Evolutionary conservation across 1,140 invertebrate species (phyloP).

Genomic region (Zophobas atratus): DNA sequence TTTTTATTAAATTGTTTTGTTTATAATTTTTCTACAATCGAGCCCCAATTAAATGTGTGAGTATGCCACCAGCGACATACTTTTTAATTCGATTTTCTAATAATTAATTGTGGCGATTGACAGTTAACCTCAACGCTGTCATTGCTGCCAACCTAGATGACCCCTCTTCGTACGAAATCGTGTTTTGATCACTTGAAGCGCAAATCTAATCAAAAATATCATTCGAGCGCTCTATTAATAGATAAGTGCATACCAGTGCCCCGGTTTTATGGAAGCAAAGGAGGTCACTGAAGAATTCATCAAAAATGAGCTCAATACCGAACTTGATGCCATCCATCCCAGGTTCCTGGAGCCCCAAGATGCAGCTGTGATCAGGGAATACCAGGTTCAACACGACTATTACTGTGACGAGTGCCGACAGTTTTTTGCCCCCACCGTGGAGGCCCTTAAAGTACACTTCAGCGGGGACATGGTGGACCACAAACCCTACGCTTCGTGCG

Average conservation of each 20-base stretch:
- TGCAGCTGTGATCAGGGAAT: slow-evolving; percentile 52
- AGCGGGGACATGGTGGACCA: slow-evolving; percentile 56
- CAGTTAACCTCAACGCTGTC: too few relatives aligned
- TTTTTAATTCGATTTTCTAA: too few relatives aligned
- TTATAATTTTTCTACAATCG: too few relatives aligned
- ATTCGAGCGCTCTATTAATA: slow-evolving; percentile 1
- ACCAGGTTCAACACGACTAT: slow-evolving; percentile 57
- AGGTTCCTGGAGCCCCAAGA: slow-evolving; percentile 58
- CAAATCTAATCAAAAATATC: not conserved
- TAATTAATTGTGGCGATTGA: too few relatives aligned
- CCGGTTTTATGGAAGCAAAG: slow-evolving; percentile 8
- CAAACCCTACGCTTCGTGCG: slow-evolving; percentile 56
- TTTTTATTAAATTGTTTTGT: too few relatives aligned
- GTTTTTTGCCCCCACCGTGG: slow-evolving; percentile 58
- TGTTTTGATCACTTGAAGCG: too few relatives aligned
- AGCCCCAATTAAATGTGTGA: too few relatives aligned
- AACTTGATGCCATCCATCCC: slow-evolving; percentile 61
- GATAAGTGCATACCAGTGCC: not conserved
- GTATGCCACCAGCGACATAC: too few relatives aligned
- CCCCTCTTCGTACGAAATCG: too few relatives aligned
- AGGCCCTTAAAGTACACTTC: slow-evolving; percentile 59
- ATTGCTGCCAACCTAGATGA: too few relatives aligned
- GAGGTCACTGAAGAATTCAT: slow-evolving; percentile 45
- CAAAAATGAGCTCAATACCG: slow-evolving; percentile 49
- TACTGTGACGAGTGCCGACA: slow-evolving; percentile 58